Evolutionary conservation across 2,113 vertebrate species (phyloP).

Genomic region (Gasterosteus aculeatus): DNA sequence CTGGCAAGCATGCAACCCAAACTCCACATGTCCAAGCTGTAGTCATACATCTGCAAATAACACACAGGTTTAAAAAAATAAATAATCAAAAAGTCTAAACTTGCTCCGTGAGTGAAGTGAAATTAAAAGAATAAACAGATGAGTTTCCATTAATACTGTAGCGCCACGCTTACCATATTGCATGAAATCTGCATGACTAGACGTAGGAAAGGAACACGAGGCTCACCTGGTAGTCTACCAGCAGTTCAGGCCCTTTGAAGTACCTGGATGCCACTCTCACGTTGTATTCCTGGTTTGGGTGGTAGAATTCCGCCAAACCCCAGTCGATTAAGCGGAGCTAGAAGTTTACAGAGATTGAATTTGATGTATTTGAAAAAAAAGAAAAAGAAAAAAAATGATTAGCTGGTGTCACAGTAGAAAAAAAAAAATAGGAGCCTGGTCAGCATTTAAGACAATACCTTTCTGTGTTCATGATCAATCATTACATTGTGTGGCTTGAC

Average conservation of each 20-base stretch:
- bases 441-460: constrained; percentile 72
- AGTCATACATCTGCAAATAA: constrained; percentile 86
- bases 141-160: background rate
- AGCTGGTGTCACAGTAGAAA: background rate
- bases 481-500: constrained; percentile 91
- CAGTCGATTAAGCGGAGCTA: constrained; percentile 90
- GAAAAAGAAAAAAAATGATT: background rate
- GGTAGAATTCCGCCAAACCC: constrained; percentile 89
- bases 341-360: background rate
- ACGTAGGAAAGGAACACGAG: background rate
- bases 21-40: constrained; percentile 91
- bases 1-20: constrained; percentile 89
- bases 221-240: constrained; percentile 88
- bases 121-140: background rate
- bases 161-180: background rate
- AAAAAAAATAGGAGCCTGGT: background rate
- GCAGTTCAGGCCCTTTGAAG: constrained; percentile 88
- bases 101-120: background rate
- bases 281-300: constrained; percentile 89
- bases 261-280: constrained; percentile 88
- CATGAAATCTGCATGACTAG: background rate
- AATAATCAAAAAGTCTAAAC: background rate
- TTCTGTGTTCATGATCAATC: constrained; percentile 91
- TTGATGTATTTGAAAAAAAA: background rate
- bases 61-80: background rate